These are phyloP conservation scores for Tetropium fuscum DNA, from an alignment of 2,888 invertebrate species.

Conservation along the genomic window DNA sequence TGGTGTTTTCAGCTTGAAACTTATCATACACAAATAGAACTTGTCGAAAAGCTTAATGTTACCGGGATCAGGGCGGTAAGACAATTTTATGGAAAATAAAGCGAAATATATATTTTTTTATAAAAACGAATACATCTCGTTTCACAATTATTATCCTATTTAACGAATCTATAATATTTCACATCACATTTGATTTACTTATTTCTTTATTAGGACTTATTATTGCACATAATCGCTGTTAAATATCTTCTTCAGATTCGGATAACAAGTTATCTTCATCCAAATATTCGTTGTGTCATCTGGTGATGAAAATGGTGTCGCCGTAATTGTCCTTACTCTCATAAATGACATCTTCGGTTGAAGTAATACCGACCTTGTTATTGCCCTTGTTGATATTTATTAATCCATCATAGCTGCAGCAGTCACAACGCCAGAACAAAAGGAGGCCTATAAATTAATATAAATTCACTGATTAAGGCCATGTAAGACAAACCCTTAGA, in stretches of 20 bases:
- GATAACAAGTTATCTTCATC: conserved; percentile 57
- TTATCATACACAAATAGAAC: no score
- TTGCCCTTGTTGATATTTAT: conserved; percentile 31
- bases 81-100: conserved; percentile 34
- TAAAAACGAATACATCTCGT: conserved; percentile 24
- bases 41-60: background rate
- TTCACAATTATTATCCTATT: conserved; percentile 33
- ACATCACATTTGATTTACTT: conserved; percentile 33
- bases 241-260: conserved; percentile 55
- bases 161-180: conserved; percentile 8
- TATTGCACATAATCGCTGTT: conserved; percentile 14
- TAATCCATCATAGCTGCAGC: conserved; percentile 61
- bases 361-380: conserved; percentile 34
- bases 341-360: conserved; percentile 47
- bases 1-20: no score
- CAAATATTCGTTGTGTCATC: conserved; percentile 66
- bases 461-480: background rate
- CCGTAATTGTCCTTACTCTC: conserved; percentile 65
- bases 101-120: conserved; percentile 38
- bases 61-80: background rate
- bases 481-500: no score
- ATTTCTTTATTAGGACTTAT: conserved; percentile 19
- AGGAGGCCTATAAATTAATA: conserved; percentile 58
- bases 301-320: conserved; percentile 73
- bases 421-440: conserved; percentile 63